Evolutionary conservation across 1,140 invertebrate species (phyloP), one percentile per base, ranked within the genome.

Genomic region (Drosophila biarmipes): DNA sequence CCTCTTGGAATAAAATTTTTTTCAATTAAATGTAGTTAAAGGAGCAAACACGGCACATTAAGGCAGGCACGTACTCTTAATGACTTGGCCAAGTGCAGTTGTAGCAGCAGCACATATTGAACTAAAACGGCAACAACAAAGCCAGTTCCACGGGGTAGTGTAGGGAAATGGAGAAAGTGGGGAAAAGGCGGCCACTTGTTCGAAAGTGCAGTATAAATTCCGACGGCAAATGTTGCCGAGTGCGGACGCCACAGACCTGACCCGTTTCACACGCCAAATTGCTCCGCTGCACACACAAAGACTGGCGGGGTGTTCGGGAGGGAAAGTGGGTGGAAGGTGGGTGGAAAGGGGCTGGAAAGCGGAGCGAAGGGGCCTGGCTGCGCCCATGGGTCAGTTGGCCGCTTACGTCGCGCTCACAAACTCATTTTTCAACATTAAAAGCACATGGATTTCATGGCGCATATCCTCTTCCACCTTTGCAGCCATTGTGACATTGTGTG

Each of bases 381-480:
- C 6, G 46, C 27, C 27, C 38, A 24, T 53, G 38, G 74, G 63
- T 64, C 52, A 61, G 63, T 48, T 72, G 78, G 54, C 55, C 56
- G 63, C 61, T 76, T 73, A 66, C 75, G 62, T 80, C 68, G 69
- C 73, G 71, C 79, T 89, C 84, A 66, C 82, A 87, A 89, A 89
- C 84, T 82, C 84, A 89, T 89, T 87, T 86, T 86, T 86, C 82
- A 86, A 79, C 74, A 87, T 87, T 86, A 86, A 86, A 82, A 86
- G 82, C 82, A 79, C 82, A 86, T 78, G 82, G 82, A 82, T 78
- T 78, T 78, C 82, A 86, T 62, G 84, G 74, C 54, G 78, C 82
- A 89, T 69, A 82, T 82, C 69, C 78, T 53, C n/a, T 82, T 89
- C 56, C 79, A 82, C 71, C 84, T 82, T 76, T 76, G 57, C 71